Evolutionary conservation across 2,113 vertebrate species (phyloP).

Genomic region (Toxostoma redivivum): DNA sequence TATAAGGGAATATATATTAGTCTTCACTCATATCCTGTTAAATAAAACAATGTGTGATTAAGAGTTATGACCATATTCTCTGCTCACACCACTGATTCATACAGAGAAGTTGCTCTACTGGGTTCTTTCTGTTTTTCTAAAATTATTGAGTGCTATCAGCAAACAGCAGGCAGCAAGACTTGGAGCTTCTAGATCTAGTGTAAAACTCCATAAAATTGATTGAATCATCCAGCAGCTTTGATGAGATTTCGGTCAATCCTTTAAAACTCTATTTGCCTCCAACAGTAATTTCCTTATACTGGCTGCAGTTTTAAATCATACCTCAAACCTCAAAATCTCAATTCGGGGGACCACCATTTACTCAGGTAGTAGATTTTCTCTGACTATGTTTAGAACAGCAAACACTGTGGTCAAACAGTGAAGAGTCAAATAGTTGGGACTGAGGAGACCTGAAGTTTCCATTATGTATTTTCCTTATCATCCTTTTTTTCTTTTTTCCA

Average conservation of each 20-base stretch:
- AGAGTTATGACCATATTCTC: background rate
- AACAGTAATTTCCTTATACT: background rate
- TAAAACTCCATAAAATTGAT: background rate
- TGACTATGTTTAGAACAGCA: background rate
- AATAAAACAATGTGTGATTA: slow-evolving; percentile 34
- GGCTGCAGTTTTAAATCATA: background rate
- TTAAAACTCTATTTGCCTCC: background rate
- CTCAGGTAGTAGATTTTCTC: background rate
- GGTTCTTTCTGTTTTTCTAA: background rate
- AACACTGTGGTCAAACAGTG: background rate
- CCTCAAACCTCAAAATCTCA: background rate
- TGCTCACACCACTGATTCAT: background rate
- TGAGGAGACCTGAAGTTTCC: background rate
- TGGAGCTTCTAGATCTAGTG: background rate
- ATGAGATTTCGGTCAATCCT: background rate
- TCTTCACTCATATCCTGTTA: slow-evolving; percentile 39
- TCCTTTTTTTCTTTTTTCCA: background rate
- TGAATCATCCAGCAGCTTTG: background rate
- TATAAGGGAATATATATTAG: slow-evolving; percentile 13
- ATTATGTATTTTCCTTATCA: background rate
- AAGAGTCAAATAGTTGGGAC: background rate
- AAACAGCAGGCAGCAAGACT: background rate
- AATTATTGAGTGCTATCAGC: background rate
- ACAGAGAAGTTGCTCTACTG: background rate
- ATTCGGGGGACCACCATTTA: background rate